Evolutionary conservation across 1,140 invertebrate species (phyloP).

Genomic region (Meloidogyne chitwoodi): DNA sequence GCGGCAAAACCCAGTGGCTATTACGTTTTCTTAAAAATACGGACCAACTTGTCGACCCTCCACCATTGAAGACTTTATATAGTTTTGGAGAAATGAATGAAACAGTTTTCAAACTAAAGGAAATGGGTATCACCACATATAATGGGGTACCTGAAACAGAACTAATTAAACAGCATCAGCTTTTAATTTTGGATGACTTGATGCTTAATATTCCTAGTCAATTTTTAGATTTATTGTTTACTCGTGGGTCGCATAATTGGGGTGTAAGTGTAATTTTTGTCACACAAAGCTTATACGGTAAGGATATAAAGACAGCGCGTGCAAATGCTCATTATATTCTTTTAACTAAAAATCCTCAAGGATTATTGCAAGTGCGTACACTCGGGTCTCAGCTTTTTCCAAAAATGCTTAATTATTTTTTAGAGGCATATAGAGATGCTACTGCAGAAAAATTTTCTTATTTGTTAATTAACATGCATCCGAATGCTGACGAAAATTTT

Average conservation of each 20-base stretch:
- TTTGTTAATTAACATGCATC: conserved; percentile 26
- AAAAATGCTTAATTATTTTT: conserved; percentile 6
- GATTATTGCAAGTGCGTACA: conserved; percentile 26
- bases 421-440: conserved; percentile 22
- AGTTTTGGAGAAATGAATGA: conserved; percentile 27
- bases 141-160: neutral
- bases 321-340: conserved; percentile 30
- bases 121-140: neutral
- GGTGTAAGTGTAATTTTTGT: conserved; percentile 30
- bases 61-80: conserved; percentile 16
- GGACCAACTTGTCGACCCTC: neutral
- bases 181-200: conserved; percentile 18
- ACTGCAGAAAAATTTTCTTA: conserved; percentile 15
- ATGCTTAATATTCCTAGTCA: conserved; percentile 16
- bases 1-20: conserved; percentile 30
- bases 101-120: conserved; percentile 17
- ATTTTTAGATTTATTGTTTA: conserved; percentile 30
- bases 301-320: conserved; percentile 28
- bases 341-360: conserved; percentile 27
- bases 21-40: conserved; percentile 1
- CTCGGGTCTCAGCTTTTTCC: conserved; percentile 30
- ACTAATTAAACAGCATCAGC: neutral
- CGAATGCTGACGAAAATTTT: neutral
- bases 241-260: conserved; percentile 29
- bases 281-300: conserved; percentile 30